phyloP scores from a whole-genome alignment of 2,113 vertebrate genomes.

The Melanostigma gelatinosum region DNA sequence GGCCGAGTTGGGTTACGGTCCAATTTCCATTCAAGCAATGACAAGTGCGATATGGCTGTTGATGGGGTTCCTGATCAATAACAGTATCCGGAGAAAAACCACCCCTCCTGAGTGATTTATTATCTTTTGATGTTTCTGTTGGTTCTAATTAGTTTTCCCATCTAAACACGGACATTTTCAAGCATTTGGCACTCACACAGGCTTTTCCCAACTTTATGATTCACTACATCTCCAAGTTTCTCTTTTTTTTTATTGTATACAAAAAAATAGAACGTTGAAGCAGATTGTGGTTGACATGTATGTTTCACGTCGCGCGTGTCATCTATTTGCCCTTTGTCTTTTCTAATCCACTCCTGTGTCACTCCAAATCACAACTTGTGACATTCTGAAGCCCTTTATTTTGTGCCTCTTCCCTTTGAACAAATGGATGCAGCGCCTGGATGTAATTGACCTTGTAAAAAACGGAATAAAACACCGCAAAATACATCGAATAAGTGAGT shows the following conservation, averaged over 20 bases:
- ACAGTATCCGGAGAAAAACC: constrained; percentile 7
- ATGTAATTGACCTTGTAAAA: constrained; percentile 65
- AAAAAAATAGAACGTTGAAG: constrained; percentile 30
- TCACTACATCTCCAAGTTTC: background rate
- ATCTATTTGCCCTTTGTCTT: constrained; percentile 60
- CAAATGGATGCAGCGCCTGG: constrained; percentile 16
- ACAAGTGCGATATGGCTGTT: constrained; percentile 16
- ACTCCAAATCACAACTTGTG: constrained; percentile 54
- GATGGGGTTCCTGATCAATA: constrained; percentile 46
- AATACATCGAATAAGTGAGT: constrained; percentile 26
- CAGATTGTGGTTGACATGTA: constrained; percentile 48
- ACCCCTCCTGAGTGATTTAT: constrained; percentile 1
- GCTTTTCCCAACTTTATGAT: background rate
- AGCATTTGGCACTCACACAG: background rate
- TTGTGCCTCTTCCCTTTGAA: constrained; percentile 38
- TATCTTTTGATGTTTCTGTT: constrained; percentile 4
- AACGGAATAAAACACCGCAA: constrained; percentile 26
- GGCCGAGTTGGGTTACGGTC: background rate
- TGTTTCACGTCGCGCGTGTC: constrained; percentile 53
- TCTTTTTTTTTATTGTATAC: background rate
- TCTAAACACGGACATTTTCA: background rate
- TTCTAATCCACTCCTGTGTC: constrained; percentile 57
- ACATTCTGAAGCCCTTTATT: constrained; percentile 30
- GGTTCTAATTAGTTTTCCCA: background rate
- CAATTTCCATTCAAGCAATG: constrained; percentile 1